Percentiles rank a stretch among this genome's conserved stretches.
These are phyloP conservation scores for Lypha dubia DNA, from an alignment of 2,888 invertebrate genomes.

Conservation along the genomic window DNA sequence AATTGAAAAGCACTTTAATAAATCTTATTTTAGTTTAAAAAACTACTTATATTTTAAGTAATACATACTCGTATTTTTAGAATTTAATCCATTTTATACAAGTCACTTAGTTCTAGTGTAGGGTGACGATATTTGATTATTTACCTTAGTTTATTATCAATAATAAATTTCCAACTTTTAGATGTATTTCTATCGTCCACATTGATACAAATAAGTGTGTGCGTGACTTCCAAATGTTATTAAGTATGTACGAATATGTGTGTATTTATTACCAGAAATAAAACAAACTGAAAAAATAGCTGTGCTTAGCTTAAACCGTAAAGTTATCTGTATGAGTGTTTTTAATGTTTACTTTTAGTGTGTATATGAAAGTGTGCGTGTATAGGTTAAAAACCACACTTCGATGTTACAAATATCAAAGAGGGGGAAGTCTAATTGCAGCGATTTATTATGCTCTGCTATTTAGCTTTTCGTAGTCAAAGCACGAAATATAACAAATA, in stretches of 20 bases:
- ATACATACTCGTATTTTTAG: too few relatives aligned
- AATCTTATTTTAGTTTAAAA: too few relatives aligned
- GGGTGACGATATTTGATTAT: not conserved
- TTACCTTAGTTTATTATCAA: not conserved
- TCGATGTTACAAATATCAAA: not conserved
- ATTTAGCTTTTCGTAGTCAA: constrained; percentile 58
- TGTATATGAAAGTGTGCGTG: not conserved
- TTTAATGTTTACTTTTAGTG: not conserved
- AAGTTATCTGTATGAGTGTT: constrained; percentile 25
- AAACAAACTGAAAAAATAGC: not conserved
- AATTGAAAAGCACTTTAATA: too few relatives aligned
- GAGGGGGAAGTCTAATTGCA: constrained; percentile 54
- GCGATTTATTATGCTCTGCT: constrained; percentile 66
- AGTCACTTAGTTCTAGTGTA: not conserved
- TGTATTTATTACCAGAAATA: not conserved
- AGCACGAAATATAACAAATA: constrained; percentile 63
- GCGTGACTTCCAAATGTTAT: not conserved
- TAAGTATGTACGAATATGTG: not conserved
- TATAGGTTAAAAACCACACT: not conserved
- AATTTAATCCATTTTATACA: not conserved
- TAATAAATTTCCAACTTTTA: not conserved
- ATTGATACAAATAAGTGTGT: not conserved
- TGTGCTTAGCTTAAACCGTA: constrained; percentile 24
- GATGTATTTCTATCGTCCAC: not conserved
- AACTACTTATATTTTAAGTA: too few relatives aligned